Percentiles rank a stretch among this genome's conserved stretches.
phyloP scores from a whole-genome alignment of 2,113 vertebrate species.

The Prunella fulvescens region DNA sequence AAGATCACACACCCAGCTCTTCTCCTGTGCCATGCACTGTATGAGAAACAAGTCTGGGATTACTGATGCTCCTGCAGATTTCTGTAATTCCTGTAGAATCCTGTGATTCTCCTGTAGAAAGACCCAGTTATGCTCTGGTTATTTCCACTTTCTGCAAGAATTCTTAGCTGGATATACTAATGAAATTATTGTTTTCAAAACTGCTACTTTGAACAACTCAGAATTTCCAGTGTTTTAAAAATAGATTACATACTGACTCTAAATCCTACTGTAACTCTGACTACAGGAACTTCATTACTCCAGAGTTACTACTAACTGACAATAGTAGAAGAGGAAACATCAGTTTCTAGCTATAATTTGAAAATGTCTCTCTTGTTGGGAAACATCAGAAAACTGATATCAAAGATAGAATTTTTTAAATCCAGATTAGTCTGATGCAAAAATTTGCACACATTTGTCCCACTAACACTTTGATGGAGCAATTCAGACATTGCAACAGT shows the following conservation, averaged over 20 bases:
- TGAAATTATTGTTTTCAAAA: neutral
- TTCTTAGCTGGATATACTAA: neutral
- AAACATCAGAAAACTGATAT: neutral
- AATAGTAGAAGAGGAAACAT: neutral
- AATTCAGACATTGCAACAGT: neutral
- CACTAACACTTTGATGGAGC: constrained; percentile 19
- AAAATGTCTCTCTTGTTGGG: neutral
- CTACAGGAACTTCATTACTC: neutral
- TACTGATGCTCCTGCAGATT: neutral
- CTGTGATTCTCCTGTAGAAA: neutral
- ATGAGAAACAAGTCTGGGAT: neutral
- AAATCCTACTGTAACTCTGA: neutral
- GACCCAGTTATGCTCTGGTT: neutral
- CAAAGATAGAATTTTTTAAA: neutral
- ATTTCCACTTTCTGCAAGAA: neutral
- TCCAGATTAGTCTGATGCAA: neutral
- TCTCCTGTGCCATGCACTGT: neutral
- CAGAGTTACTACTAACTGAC: neutral
- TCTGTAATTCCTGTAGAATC: neutral
- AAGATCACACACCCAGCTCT: neutral
- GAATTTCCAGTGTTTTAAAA: neutral
- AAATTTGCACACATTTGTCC: constrained; percentile 14
- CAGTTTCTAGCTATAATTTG: neutral
- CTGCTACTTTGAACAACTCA: neutral
- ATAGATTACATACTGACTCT: neutral